Evolutionary conservation across 2,888 invertebrate genomes (phyloP).

Genomic region (Dione juno): DNA sequence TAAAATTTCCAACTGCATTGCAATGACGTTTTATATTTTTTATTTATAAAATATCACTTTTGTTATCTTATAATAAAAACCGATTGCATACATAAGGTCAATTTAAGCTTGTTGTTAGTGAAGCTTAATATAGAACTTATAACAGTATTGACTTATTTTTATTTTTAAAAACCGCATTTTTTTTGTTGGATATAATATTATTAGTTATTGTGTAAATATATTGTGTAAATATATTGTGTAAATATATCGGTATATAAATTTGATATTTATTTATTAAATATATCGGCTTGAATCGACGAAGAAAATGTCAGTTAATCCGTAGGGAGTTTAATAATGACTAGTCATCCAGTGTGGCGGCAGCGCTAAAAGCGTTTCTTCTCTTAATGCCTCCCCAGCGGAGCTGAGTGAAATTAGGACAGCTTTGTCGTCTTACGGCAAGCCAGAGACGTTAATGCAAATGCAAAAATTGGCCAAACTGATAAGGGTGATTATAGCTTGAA

Average conservation of each 20-base stretch:
- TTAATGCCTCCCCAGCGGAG: conserved; percentile 45
- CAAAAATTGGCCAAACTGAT: conserved; percentile 24
- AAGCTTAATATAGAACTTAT: neutral
- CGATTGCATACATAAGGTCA: neutral
- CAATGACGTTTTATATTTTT: neutral
- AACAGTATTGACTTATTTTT: neutral
- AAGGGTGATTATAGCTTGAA: conserved; percentile 9
- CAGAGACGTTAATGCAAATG: conserved; percentile 27
- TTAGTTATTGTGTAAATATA: conserved; percentile 20
- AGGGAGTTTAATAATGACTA: conserved; percentile 42
- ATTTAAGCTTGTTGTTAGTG: neutral
- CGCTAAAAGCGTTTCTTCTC: conserved; percentile 47
- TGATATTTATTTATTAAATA: too few species aligned
- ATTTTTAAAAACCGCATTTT: neutral
- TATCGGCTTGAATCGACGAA: conserved; percentile 27
- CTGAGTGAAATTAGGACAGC: conserved; percentile 44
- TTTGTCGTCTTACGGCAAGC: conserved; percentile 36
- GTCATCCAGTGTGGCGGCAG: conserved; percentile 43
- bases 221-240: too few species aligned
- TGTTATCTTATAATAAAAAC: too few species aligned
- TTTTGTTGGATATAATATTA: conserved; percentile 12
- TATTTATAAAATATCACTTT: neutral
- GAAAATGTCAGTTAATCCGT: conserved; percentile 42
- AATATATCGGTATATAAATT: too few species aligned
- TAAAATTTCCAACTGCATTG: neutral